Conservation (phyloP, 2,888 invertebrate genomes). For the Keiferia lycopersicella region DNA sequence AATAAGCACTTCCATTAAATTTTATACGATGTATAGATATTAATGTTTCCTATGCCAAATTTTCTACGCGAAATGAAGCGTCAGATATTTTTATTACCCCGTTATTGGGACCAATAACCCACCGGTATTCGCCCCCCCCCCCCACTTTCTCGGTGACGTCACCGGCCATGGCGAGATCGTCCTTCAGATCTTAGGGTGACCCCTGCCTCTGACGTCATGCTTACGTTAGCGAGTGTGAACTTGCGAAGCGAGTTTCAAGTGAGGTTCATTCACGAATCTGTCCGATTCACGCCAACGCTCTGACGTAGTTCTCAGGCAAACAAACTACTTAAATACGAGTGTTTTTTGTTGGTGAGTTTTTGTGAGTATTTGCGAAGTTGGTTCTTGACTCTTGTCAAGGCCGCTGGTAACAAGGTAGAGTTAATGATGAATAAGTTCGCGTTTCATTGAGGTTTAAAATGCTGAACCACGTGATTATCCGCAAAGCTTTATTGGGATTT, state of each 20-base stretch:
- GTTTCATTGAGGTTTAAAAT: no score
- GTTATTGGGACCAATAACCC: not conserved
- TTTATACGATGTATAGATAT: no score
- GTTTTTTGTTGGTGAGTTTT: no score
- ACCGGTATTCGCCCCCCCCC: not conserved
- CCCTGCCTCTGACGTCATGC: not conserved
- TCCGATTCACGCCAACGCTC: conserved; percentile 2
- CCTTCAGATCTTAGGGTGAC: conserved; percentile 2
- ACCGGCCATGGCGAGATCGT: not conserved
- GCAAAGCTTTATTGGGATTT: not conserved
- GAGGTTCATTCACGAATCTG: not conserved
- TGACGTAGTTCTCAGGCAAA: not conserved
- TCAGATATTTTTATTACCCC: not conserved
- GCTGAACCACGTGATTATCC: not conserved
- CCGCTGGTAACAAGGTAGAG: no score
- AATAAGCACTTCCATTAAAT: not conserved
- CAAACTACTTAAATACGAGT: not conserved
- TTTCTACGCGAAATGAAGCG: not conserved
- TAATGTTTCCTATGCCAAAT: not conserved
- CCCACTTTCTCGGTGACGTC: not conserved
- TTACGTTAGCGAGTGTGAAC: not conserved
- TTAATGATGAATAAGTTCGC: no score
- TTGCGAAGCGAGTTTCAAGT: not conserved
- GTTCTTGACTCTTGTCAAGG: no score
- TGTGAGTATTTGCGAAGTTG: no score